Evolutionary conservation across 2,113 vertebrate genomes (phyloP), one percentile per base, ranked within the genome.

Genomic region (Semnornis frantzii): DNA sequence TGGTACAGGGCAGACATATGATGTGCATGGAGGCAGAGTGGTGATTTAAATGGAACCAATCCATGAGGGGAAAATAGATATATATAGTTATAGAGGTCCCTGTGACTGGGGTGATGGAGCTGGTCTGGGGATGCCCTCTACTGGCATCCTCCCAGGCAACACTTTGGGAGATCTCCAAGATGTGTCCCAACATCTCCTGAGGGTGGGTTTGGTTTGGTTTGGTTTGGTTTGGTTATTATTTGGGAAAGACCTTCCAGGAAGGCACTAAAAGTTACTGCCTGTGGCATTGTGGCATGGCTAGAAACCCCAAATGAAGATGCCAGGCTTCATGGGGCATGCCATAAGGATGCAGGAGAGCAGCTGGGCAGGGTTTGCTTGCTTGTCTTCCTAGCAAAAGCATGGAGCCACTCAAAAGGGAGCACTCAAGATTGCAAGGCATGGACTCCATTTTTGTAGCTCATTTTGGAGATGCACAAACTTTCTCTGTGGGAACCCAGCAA

Each of bases 1-100:
- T 1, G 20, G 12, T 7, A 3, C 1, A 1, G 31, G 15, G 25
- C 5, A 4, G n/a, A 5, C 2, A 27, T 1, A 27, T 1, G 60
- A 13, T 25, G 81, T 1, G n/a, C 10, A 0, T 3, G 44, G 66
- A 44, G 31, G 58, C 34, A 54, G 54, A 37, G 37, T 3, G n/a
- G 14, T 39, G 12, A 3, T 12, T 46, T 46, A 15, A 70, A 59
- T 17, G 25, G 1, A 30, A 6, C 9, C 76, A 4, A 11, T 28
- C 30, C 57, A 1, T 0, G 7, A 8, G n/a, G 25, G 27, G 10
- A 16, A 13, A 3, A 15, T 3, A 42, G 4, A 7, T 3, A 46
- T 17, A 46, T 18, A 7, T 68, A 25, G 12, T 8, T 37, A 12
- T 8, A 13, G 52, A 24, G 21, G 24, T 6, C 3, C 1, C 1